Base-by-base conservation (phyloP, 2,888 invertebrate species). In the Camptogramma bilineatum region DNA sequence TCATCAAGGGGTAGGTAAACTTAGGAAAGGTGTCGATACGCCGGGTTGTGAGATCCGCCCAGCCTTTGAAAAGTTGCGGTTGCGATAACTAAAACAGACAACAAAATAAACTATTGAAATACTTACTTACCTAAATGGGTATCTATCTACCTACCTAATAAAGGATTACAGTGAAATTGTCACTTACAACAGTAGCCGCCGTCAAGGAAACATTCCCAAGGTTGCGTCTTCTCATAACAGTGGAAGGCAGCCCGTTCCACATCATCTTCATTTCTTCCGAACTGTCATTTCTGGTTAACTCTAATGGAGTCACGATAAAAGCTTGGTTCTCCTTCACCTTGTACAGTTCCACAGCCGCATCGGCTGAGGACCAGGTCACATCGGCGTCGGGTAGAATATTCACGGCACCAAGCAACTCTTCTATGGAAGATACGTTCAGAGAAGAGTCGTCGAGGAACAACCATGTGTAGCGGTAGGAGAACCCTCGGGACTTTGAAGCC, bases 11-110 rank as follows among this genome's bases (percentile, higher is more conserved):
- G 70, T 88, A 85, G 4, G 88, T 86, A 39, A 90, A 69, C 72
- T 91, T 91, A 1, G 90, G 90, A 66, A 80, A 88, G 0, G 88
- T 88, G 70, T 91, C 91, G 57, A 86, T 82, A 66, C 90, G 83
- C 0, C 87, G 84, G 72, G 80, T 75, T 39, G 76, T 78, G 55
- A 89, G 73, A 62, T 91, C 90, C 8, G 71, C 54, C 91, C 90
- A 91, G 54, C 87, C 84, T 62, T 78, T 82, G 75, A 91, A 90
- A 66, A 82, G 42, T 62, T 83, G 82, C 34, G 90, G 89, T 69
- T 85, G 79, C 19, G 80, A 73, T 61, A 90, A 71, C 91, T 91
- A 70, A 50, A 65, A 47, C 16, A 48, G 42, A 4, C 34, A 13
- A 52, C 7, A 51, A 16, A 42, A 16, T 16, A 16, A 16, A 39